These are phyloP conservation scores for Chaenocephalus aceratus DNA, from an alignment of 2,113 vertebrate genomes.

Conservation along the genomic window DNA sequence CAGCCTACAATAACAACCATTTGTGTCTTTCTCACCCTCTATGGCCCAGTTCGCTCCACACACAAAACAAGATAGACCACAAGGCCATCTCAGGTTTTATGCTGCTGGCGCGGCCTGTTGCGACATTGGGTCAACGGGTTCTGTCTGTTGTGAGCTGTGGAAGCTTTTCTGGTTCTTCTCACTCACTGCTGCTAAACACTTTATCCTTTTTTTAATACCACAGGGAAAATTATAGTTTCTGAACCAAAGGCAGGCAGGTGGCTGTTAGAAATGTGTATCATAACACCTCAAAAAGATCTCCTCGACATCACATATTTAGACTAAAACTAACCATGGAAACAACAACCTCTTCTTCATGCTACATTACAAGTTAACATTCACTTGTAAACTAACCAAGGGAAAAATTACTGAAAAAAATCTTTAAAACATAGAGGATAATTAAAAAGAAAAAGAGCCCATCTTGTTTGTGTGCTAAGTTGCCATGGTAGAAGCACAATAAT, in stretches of 20 bases:
- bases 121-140: constrained; percentile 20
- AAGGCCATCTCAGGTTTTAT: constrained; percentile 23
- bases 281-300: neutral
- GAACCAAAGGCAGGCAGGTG: neutral
- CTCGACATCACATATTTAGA: constrained; percentile 25
- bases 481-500: neutral
- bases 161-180: neutral
- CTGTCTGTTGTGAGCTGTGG: constrained; percentile 8
- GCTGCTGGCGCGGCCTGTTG: neutral
- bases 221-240: neutral
- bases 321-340: constrained; percentile 32
- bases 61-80: neutral
- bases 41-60: constrained; percentile 11
- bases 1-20: constrained; percentile 11
- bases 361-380: constrained; percentile 5
- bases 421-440: constrained; percentile 2
- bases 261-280: constrained; percentile 20
- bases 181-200: neutral
- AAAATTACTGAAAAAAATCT: neutral
- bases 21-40: constrained; percentile 3
- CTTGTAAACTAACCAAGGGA: neutral
- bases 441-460: neutral
- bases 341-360: neutral
- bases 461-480: constrained; percentile 18
- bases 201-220: neutral